Conservation (phyloP, 1,140 invertebrate species). For the Wasmannia auropunctata region DNA sequence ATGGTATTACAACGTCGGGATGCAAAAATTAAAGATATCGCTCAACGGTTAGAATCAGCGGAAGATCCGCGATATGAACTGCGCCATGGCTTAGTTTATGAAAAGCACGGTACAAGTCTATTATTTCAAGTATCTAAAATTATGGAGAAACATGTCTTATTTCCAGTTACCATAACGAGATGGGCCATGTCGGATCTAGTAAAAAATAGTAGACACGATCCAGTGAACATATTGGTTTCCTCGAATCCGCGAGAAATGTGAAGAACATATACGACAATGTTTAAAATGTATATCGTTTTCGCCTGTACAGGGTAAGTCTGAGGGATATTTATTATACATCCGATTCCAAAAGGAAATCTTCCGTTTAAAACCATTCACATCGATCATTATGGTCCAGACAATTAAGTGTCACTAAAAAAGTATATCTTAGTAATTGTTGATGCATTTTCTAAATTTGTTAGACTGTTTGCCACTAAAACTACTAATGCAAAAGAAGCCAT, state of each 20-base stretch:
- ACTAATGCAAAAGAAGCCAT: no score
- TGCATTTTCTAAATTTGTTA: no score
- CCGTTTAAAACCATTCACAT: not conserved
- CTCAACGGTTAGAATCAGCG: no score
- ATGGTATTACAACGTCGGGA: not conserved
- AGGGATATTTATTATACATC: not conserved
- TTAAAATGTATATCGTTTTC: not conserved
- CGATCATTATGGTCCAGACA: not conserved
- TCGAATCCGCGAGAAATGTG: not conserved
- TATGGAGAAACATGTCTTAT: not conserved
- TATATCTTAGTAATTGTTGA: not conserved
- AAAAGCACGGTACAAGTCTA: not conserved
- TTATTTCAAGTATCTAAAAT: not conserved
- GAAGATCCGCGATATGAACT: not conserved
- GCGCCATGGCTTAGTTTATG: not conserved
- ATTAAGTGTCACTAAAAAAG: not conserved
- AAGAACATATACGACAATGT: not conserved
- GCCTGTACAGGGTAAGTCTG: rapidly evolving
- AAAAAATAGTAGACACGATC: not conserved
- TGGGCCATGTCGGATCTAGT: not conserved
- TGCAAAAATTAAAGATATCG: not conserved
- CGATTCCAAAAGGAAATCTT: not conserved
- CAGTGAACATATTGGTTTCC: not conserved
- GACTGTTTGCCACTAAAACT: no score
- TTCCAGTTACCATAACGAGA: not conserved